Evolutionary conservation across 2,797 vertebrate species (phyloP), one percentile per base, ranked within the genome.

Genomic region (Syngnathus acus): DNA sequence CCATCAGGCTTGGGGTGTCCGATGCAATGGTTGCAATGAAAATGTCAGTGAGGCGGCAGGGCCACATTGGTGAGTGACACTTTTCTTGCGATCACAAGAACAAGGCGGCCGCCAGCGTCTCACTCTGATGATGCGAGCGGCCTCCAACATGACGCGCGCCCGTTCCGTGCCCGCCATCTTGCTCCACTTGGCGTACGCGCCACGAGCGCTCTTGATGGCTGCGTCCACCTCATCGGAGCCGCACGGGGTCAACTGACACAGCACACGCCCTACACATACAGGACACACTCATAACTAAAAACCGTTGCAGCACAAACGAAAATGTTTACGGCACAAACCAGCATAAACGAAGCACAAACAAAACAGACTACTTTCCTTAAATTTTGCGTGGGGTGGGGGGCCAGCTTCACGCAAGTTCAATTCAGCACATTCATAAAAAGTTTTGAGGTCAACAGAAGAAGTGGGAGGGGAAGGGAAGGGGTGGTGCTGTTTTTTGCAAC

Each of bases 121-220:
- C 84, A 98, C 96, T 92, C 93, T 92, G 23, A 98, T 95, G n/a
- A 98, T 92, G 42, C 94, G 93, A 21, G 96, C 97, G 6, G 95
- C 95, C 80, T 98, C 95, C 1, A 97, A 82, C 89, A 99, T 88
- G 65, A 98, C 80, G 1, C 90, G 90, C 43, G 91, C 87, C 10
- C 95, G 88, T 82, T 99, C 94, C 92, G 93, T 93, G 70, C 96
- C 96, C 0, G 95, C 89, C 85, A 93, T 85, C 78, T 92, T 88
- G 10, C 93, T 92, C 96, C 96, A 98, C 68, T 89, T 86, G 39
- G 92, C 85, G 76, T 92, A 98, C 55, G 95, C 97, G n/a, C 84
- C 42, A 1, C 92, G 93, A 8, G 95, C 94, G 38, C 91, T 95
- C 73, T 92, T 78, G 16, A 99, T 88, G 68, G 97, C 95, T 75